Conservation (phyloP, 1,140 invertebrate species). For the Ceratina calcarata region DNA sequence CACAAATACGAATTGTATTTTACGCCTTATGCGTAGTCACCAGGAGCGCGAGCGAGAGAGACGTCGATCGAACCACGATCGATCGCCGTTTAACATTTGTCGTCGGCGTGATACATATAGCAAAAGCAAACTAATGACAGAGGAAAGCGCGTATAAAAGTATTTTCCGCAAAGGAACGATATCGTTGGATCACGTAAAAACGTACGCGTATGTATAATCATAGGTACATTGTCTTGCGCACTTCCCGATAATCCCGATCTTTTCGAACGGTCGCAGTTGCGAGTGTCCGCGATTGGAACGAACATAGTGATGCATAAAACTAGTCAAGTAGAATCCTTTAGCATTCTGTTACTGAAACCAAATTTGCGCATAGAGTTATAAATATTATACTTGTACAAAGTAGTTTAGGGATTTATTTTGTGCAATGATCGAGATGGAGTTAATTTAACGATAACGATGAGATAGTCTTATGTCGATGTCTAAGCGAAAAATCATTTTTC, state of each 20-base stretch:
- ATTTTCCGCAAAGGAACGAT: slow-evolving; percentile 12
- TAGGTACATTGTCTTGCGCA: slow-evolving; percentile 42
- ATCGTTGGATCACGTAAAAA: slow-evolving; percentile 2
- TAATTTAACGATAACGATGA: slow-evolving; percentile 43
- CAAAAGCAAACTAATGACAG: no score
- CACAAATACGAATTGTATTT: no score
- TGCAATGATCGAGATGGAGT: slow-evolving; percentile 57
- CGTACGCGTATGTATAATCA: slow-evolving; percentile 7
- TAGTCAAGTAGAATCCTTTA: slow-evolving; percentile 71
- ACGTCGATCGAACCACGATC: no score
- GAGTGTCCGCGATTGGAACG: slow-evolving; percentile 40
- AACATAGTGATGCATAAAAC: slow-evolving; percentile 73
- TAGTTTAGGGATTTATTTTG: slow-evolving; percentile 58
- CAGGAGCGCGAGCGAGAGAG: no score
- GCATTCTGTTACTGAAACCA: slow-evolving; percentile 57
- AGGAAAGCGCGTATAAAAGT: neutral
- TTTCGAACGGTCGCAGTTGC: slow-evolving; percentile 45
- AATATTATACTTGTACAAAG: slow-evolving; percentile 56
- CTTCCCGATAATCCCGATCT: slow-evolving; percentile 51
- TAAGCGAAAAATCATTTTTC: neutral
- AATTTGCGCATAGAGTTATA: slow-evolving; percentile 54
- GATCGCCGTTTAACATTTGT: slow-evolving; percentile 5
- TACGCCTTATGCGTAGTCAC: neutral
- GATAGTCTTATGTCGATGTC: slow-evolving; percentile 35
- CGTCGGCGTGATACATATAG: neutral